phyloP scores from a whole-genome alignment of 2,797 vertebrate genomes.

The Alauda arvensis region DNA sequence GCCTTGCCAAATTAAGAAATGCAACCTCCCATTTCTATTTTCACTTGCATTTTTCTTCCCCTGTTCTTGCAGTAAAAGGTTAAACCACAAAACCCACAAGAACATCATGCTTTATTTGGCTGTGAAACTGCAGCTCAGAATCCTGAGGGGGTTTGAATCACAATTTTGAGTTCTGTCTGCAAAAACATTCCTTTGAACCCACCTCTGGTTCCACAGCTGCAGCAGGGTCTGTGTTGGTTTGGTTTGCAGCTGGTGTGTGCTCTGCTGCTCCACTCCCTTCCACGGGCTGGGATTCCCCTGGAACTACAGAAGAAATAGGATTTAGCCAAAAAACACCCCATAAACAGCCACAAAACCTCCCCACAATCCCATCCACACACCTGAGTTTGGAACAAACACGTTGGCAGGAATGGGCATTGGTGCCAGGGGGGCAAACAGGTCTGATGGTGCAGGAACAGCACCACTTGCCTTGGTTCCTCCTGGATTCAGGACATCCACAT shows the following conservation, averaged over 20 bases:
- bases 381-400: conserved; percentile 75
- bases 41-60: neutral
- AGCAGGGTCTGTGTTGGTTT: conserved; percentile 67
- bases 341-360: fast-evolving
- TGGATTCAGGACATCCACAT: conserved; percentile 92
- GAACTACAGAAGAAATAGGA: conserved; percentile 57
- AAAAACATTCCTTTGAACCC: neutral
- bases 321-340: neutral
- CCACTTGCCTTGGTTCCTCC: conserved; percentile 70
- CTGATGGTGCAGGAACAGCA: conserved; percentile 75
- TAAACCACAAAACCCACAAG: neutral
- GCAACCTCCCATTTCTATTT: neutral
- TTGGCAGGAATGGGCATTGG: conserved; percentile 89
- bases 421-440: conserved; percentile 90
- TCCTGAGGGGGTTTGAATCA: fast-evolving
- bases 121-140: neutral
- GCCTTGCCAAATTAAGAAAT: neutral
- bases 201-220: conserved; percentile 63
- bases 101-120: neutral
- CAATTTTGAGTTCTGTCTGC: neutral
- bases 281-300: conserved; percentile 77
- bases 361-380: conserved; percentile 13
- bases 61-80: neutral
- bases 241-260: conserved; percentile 58
- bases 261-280: conserved; percentile 76